Percentiles rank a stretch among this genome's conserved stretches.
Conservation (phyloP, 2,113 vertebrate species). For the Muscicapa adusta region DNA sequence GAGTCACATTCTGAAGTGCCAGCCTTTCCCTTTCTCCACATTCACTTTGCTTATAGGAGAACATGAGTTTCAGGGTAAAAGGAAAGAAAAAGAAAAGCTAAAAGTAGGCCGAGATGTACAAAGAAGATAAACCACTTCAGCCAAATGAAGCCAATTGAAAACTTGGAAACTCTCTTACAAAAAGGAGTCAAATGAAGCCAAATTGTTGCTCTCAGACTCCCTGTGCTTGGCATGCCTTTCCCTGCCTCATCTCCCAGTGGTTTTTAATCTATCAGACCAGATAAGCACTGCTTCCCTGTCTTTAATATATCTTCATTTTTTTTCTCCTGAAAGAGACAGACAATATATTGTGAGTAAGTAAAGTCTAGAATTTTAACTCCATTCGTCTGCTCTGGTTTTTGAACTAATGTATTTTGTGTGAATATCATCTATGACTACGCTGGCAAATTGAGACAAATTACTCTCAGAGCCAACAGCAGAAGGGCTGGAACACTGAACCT, state of each 20-base stretch:
- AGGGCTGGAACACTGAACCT: background rate
- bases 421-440: background rate
- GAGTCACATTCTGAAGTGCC: background rate
- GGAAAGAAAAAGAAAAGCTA: background rate
- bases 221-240: background rate
- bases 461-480: background rate
- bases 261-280: background rate
- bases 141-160: background rate
- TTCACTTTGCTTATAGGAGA: background rate
- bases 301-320: background rate
- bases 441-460: conserved; percentile 12
- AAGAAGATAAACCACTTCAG: background rate
- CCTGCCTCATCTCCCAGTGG: background rate
- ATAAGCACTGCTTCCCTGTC: background rate
- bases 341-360: background rate
- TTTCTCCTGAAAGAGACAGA: background rate
- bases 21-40: background rate
- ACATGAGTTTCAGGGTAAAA: background rate
- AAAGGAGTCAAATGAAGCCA: background rate
- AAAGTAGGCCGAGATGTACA: background rate
- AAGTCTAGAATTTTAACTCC: conserved; percentile 14
- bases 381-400: background rate
- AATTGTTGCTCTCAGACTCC: background rate
- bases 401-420: background rate
- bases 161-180: background rate